Conservation (phyloP, 2,888 invertebrate genomes). For the Dicycla oo region DNA sequence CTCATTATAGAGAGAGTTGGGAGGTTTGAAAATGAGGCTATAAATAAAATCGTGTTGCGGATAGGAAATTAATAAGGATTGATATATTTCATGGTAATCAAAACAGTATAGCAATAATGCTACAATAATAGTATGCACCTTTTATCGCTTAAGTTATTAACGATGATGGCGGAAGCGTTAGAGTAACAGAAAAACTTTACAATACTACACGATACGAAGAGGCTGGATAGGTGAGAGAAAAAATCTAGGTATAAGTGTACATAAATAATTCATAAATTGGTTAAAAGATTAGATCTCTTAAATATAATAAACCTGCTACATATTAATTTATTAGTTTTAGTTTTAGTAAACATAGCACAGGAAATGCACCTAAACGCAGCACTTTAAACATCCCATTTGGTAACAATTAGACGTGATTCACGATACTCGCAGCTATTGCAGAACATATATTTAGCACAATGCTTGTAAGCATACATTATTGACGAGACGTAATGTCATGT, state of each 20-base stretch:
- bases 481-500: constrained; percentile 57
- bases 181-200: not conserved
- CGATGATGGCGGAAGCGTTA: not conserved
- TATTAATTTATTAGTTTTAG: not conserved
- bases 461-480: constrained; percentile 52
- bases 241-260: not conserved
- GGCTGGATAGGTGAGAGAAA: no score
- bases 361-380: constrained; percentile 13
- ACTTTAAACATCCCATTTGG: constrained; percentile 27
- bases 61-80: constrained; percentile 43
- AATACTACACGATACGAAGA: not conserved
- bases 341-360: constrained; percentile 5
- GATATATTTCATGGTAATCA: not conserved
- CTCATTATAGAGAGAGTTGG: constrained; percentile 58
- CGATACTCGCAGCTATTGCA: constrained; percentile 34
- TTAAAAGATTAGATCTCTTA: no score
- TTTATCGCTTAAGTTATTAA: no score
- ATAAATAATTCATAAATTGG: no score
- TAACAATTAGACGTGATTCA: constrained; percentile 43
- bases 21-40: constrained; percentile 49
- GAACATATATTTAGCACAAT: constrained; percentile 43
- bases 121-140: no score
- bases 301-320: not conserved
- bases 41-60: constrained; percentile 43
- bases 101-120: no score